Conservation (phyloP, 2,797 vertebrate species). For the Protosalanx chinensis region DNA sequence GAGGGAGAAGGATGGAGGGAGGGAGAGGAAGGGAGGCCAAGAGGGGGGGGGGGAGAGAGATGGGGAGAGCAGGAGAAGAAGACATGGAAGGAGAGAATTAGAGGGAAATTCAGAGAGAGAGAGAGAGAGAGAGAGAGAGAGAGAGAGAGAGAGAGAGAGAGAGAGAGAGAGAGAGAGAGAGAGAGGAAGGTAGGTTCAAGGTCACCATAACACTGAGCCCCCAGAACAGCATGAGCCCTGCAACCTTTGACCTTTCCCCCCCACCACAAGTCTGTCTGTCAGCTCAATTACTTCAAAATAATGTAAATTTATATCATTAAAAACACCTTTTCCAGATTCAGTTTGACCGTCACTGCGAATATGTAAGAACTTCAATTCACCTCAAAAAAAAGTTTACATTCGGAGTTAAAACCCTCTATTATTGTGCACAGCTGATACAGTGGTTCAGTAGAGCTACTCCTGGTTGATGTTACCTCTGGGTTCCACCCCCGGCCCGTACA, state of each 20-base stretch:
- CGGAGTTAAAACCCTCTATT: too few species aligned
- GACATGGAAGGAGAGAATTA: too few species aligned
- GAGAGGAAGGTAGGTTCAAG: neutral
- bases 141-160: conserved; percentile 1
- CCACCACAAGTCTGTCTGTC: neutral
- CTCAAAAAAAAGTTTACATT: neutral
- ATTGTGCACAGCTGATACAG: too few species aligned
- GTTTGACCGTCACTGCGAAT: neutral
- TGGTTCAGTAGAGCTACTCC: too few species aligned
- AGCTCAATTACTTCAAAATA: neutral
- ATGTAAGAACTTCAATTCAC: neutral
- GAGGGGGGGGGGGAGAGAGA: neutral
- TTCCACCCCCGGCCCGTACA: conserved; percentile 93
- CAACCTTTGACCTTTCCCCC: neutral
- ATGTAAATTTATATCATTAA: neutral
- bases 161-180: neutral
- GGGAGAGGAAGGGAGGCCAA: too few species aligned
- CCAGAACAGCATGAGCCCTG: neutral
- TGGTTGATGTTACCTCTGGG: conserved; percentile 74
- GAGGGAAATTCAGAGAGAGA: neutral
- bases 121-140: neutral
- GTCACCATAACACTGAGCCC: neutral
- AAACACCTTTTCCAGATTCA: neutral
- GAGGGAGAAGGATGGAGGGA: too few species aligned
- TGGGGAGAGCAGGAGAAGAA: too few species aligned